Conservation (phyloP, 2,797 vertebrate species). For the Chelon auratus region DNA sequence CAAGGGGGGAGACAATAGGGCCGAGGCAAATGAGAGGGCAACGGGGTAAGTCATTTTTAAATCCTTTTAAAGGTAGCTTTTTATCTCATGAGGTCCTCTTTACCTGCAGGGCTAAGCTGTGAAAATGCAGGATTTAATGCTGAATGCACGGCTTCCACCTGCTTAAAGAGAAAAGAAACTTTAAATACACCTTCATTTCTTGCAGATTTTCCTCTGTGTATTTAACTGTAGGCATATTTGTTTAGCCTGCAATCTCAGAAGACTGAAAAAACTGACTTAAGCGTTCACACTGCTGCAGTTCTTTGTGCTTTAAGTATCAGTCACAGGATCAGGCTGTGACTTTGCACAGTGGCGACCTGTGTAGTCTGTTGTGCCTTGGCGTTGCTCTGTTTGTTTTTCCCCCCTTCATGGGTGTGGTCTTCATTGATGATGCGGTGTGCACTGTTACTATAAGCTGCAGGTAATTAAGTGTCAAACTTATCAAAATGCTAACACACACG, state of each 20-base stretch:
- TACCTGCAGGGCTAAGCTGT: slow-evolving; percentile 32
- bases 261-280: slow-evolving; percentile 2
- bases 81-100: slow-evolving; percentile 57
- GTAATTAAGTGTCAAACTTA: slow-evolving; percentile 13
- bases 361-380: slow-evolving; percentile 27
- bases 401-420: not conserved
- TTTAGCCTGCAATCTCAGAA: not conserved
- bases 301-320: not conserved
- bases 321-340: not conserved
- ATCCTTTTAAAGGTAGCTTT: slow-evolving; percentile 39
- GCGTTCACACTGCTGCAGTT: not conserved
- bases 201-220: not conserved
- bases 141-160: slow-evolving; percentile 19
- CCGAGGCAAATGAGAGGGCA: slow-evolving; percentile 21
- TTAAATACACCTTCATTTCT: not conserved
- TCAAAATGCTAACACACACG: slow-evolving; percentile 10
- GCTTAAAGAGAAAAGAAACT: slow-evolving; percentile 8
- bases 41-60: slow-evolving; percentile 1
- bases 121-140: slow-evolving; percentile 12
- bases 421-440: not conserved
- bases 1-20: not conserved
- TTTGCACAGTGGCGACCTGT: not conserved
- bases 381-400: slow-evolving; percentile 31
- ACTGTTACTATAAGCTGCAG: slow-evolving; percentile 9
- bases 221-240: not conserved